Base-by-base conservation (phyloP, 2,797 vertebrate species). In the Bufotes viridis region DNA sequence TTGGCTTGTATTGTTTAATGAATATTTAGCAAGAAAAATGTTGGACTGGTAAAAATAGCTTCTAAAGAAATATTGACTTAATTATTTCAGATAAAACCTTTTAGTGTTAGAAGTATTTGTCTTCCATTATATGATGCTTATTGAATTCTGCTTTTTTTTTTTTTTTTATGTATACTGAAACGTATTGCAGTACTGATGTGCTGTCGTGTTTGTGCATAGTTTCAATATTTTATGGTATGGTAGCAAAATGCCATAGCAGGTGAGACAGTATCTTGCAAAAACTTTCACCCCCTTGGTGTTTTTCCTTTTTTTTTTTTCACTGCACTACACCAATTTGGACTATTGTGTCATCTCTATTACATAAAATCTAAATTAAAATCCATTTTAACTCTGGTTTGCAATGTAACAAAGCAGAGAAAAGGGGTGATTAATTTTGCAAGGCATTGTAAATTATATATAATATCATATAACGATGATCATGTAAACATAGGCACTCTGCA, bases 21-120 rank as follows among this genome's bases (percentile, higher is more conserved):
- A 89, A 86, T 86, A 89, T 89, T 89, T 89, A 89, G 69, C 86
- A 63, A 85, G 84, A 86, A 89, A 89, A 85, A 85, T 85, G 87
- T 81, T 65, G 78, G 84, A 57, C 78, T 57, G 67, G 67, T 72
- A 86, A 65, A 88, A 89, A 89, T 89, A 42, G 70, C 84, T 85
- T 69, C 67, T 82, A 34, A 89, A 86, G 88, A 89, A 86, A 89
- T 89, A 89, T 89, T 82, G 88, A 78, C 84, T 86, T 89, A 82
- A 89, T 89, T 89, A 89, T 89, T 89, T 82, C 79, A 78, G 84
- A 86, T 76, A 86, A 85, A 65, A 85, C 78, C 78, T 85, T 89
- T 80, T 58, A 22, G 55, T 65, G 55, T 69, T 81, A 78, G 83
- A 85, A 85, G 74, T 75, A 58, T 65, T 69, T 78, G 42, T 82